phyloP scores from a whole-genome alignment of 2,797 vertebrate genomes.

The Adelosebastes latens region DNA sequence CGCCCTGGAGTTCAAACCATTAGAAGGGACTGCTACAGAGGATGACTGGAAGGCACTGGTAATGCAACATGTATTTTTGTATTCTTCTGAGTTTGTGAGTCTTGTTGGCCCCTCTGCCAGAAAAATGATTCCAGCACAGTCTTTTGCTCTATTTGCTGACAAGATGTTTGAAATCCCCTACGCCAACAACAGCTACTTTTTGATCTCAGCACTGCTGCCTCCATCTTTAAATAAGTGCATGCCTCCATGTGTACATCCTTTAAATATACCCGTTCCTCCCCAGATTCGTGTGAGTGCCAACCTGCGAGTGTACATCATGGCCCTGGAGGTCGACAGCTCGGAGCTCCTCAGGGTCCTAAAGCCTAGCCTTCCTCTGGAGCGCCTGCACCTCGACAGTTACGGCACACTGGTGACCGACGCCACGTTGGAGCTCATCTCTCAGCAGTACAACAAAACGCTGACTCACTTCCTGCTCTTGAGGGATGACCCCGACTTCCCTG shows the following conservation, averaged over 20 bases:
- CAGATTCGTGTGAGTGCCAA: conserved; percentile 89
- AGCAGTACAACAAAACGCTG: conserved; percentile 97
- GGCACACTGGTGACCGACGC: conserved; percentile 91
- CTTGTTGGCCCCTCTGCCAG: no score
- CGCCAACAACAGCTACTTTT: background rate
- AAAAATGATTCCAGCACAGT: background rate
- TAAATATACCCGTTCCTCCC: background rate
- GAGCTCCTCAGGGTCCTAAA: conserved; percentile 96
- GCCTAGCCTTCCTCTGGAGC: conserved; percentile 96
- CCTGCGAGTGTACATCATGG: conserved; percentile 97
- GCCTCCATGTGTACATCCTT: background rate
- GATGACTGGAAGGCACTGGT: conserved; percentile 95
- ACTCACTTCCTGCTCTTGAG: conserved; percentile 96
- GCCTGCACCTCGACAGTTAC: conserved; percentile 98
- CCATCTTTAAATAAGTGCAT: background rate
- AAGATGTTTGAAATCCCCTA: background rate
- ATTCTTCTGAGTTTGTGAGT: background rate
- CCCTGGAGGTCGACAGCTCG: conserved; percentile 92
- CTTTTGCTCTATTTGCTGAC: background rate
- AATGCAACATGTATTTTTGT: background rate
- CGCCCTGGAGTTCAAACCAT: conserved; percentile 90
- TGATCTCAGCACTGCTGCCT: background rate
- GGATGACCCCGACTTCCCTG: conserved; percentile 93
- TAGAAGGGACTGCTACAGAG: conserved; percentile 92
- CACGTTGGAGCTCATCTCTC: conserved; percentile 95